These are phyloP conservation scores for Melierax canorus DNA, from an alignment of 2,113 vertebrate species.

Conservation along the genomic window DNA sequence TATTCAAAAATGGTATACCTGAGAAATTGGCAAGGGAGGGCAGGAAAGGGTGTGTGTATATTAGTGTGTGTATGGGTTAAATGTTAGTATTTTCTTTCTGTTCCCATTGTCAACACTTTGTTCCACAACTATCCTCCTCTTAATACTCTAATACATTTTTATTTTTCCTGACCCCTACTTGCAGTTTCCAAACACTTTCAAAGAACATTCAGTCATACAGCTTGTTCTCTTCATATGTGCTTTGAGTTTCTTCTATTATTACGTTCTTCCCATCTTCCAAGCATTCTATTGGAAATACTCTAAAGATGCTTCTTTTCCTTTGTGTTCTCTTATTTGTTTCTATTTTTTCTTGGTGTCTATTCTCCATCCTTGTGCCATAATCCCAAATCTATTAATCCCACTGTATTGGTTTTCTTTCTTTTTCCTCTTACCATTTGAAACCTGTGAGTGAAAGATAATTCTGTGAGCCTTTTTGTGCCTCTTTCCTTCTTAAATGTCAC, in stretches of 20 bases:
- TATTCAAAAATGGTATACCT: neutral
- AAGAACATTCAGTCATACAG: neutral
- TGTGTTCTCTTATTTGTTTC: neutral
- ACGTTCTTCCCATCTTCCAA: neutral
- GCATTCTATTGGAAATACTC: neutral
- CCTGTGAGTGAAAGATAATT: neutral
- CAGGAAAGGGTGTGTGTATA: neutral
- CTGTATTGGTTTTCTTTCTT: neutral
- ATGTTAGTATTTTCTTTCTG: neutral
- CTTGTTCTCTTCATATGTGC: neutral
- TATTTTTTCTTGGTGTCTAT: neutral
- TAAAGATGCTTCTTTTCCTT: neutral
- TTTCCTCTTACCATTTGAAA: neutral
- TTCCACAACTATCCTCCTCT: neutral
- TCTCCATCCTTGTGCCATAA: neutral
- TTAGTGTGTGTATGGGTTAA: neutral
- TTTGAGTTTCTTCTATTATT: neutral
- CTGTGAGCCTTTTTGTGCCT: neutral
- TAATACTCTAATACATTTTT: neutral
- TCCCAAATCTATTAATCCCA: neutral
- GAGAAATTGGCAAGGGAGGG: neutral
- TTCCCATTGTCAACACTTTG: neutral
- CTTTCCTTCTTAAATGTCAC: neutral
- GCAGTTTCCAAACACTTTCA: neutral
- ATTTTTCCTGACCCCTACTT: neutral